Evolutionary conservation across 2,113 vertebrate genomes (phyloP), one percentile per base, ranked within the genome.

Genomic region (Neopipo cinnamomea): DNA sequence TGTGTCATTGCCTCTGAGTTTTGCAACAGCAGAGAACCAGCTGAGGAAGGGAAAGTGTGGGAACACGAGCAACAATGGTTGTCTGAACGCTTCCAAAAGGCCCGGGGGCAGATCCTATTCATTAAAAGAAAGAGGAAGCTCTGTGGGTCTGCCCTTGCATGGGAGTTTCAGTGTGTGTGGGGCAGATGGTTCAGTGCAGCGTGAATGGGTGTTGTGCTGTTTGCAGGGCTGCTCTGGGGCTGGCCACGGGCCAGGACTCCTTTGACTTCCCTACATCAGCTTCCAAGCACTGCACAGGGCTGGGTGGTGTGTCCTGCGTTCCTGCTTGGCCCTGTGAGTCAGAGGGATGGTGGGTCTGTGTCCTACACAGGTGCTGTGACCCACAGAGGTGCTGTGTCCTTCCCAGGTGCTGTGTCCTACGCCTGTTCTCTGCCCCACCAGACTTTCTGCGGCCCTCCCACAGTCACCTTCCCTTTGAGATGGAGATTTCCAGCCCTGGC

Each of bases 11-110:
- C 76, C 85, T 90, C 83, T 0, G 58, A 49, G 76, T 88, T 94
- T 89, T 76, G 93, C 79, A 86, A 67, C 28, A 68, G 82, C 75
- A 33, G 46, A 76, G 75, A 50, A 58, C 3, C 67, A 19, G 62
- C 21, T 12, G 58, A 66, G 49, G 86, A 93, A 95, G 87, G 63
- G 91, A 92, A 93, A 92, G 94, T 94, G 90, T 96, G 95, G 96
- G 93, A 96, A 91, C 68, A n/a, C 0, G 6, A 79, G 46, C 42
- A 78, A 4, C 79, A 56, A 17, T 44, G 47, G 31, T 3, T 88
- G 50, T 5, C 47, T 84, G 66, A 87, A 47, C 8, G 1, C 61
- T 75, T 78, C 84, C 65, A 49, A 88, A 88, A 46, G 0, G 53
- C 93, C 85, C 2, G 4, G 5, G 14, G 95, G 91, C 61, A 82